Base-by-base conservation (phyloP, 2,888 invertebrate genomes). In the Zhengitettix transpicula region DNA sequence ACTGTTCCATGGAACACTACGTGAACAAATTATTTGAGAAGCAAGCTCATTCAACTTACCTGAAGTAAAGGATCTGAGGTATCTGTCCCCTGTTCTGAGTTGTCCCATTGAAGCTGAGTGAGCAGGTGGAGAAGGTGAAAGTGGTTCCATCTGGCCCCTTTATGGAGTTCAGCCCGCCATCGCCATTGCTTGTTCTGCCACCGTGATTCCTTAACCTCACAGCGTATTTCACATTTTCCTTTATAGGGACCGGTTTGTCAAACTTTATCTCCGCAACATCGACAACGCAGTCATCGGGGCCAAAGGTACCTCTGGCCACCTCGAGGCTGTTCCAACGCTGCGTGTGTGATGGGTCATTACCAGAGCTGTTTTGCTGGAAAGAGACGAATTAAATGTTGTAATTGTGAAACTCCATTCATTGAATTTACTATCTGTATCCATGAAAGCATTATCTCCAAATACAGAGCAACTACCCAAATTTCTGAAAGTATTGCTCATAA, bases 51-150 rank as follows among this genome's bases (percentile, higher is more conserved):
- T 12, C 12, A 55, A 65, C 64, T 65, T 73, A 87, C 83, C 86
- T 89, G 75, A 83, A 92, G 70, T 97, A 98, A 15, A 97, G 77
- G 56, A 98, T 81, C 68, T 89, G 87, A 0, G 98, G 97, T 68
- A 98, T 84, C 76, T 98, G 98, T 11, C 98, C 98, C 58, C 97
- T 80, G 0, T 89, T 87, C 64, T 94, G 83, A 10, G 93, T 95
- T 1, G 97, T 97, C n/a, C 97, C 97, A 71, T 97, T 96, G 71
- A 90, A 91, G 72, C 95, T 95, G 54, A 96, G 78, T 12, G 94
- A 89, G 72, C 94, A 95, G 1, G 93, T 87, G 41, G 87, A 85
- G 72, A 92, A 97, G 55, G 87, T 83, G 73, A 97, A 96, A 1
- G 84, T 85, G 9, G 91, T 89, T 55, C 94, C 94, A 73, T 97